Conservation (phyloP, 2,888 invertebrate species). For the Invenusta paracnida region DNA sequence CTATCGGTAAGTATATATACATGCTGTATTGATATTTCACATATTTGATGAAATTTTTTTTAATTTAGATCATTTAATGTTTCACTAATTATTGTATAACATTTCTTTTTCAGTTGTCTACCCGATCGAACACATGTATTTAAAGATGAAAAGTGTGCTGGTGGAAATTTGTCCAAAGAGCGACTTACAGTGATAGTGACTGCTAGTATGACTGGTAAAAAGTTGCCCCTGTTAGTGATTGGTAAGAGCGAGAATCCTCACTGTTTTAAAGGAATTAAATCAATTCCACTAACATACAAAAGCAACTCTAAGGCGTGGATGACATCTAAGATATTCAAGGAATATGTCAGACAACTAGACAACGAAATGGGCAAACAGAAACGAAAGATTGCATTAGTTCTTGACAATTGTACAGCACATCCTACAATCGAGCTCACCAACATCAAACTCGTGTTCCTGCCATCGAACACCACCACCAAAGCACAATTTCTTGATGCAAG, state of each 20-base stretch:
- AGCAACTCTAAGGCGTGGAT: constrained; percentile 47
- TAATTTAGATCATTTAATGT: not conserved
- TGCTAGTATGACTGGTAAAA: not conserved
- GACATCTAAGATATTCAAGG: constrained; percentile 45
- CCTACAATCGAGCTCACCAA: constrained; percentile 35
- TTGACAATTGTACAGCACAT: constrained; percentile 47
- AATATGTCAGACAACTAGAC: constrained; percentile 46
- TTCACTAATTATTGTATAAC: not conserved
- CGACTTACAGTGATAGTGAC: not conserved
- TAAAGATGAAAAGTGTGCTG: not conserved
- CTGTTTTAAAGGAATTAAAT: constrained; percentile 43
- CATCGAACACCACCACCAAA: constrained; percentile 47
- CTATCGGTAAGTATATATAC: constrained; percentile 24
- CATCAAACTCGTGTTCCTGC: constrained; percentile 45
- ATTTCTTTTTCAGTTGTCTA: not conserved
- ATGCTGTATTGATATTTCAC: not conserved
- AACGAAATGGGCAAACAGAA: constrained; percentile 39
- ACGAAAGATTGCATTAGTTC: constrained; percentile 42
- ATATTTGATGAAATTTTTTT: not conserved
- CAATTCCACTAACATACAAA: constrained; percentile 39
- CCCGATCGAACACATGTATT: constrained; percentile 18
- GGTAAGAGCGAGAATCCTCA: constrained; percentile 17
- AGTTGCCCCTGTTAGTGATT: constrained; percentile 45
- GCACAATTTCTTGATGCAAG: constrained; percentile 48
- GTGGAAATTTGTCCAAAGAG: not conserved